These are phyloP conservation scores for Buteo buteo DNA, from an alignment of 2,113 vertebrate species.

Conservation along the genomic window DNA sequence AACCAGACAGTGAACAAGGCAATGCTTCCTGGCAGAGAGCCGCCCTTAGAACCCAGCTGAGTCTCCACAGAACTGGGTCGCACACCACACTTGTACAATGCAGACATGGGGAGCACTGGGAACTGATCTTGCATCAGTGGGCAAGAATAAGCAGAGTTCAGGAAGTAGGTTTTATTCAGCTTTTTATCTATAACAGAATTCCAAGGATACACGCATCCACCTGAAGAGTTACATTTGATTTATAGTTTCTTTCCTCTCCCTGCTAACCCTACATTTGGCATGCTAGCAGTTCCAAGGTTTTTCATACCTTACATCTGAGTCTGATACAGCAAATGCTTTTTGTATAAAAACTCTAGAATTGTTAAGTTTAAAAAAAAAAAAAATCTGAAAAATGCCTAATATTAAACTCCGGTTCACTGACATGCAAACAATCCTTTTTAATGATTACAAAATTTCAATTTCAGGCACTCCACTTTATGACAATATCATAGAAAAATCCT, in stretches of 20 bases:
- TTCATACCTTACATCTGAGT: not conserved
- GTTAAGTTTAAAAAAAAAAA: not conserved
- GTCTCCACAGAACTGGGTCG: not conserved
- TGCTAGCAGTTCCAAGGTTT: not conserved
- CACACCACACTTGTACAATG: not conserved
- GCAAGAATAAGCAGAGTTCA: not conserved
- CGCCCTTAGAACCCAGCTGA: rapidly evolving
- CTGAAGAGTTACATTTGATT: not conserved
- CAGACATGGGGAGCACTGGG: too few relatives aligned
- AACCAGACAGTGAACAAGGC: rapidly evolving
- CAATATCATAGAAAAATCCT: not conserved
- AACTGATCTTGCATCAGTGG: not conserved
- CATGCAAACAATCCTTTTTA: not conserved
- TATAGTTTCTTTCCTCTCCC: not conserved
- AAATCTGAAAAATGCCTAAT: not conserved
- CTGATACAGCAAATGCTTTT: not conserved
- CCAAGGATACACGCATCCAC: not conserved
- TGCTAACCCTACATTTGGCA: not conserved
- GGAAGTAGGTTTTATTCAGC: not conserved
- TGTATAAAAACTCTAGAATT: not conserved
- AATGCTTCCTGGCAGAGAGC: not conserved
- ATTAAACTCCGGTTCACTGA: not conserved
- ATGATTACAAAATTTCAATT: not conserved
- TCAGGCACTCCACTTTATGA: not conserved
- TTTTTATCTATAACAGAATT: not conserved